Conservation (phyloP, 2,797 vertebrate genomes). For the Ptychadena robeensis region DNA sequence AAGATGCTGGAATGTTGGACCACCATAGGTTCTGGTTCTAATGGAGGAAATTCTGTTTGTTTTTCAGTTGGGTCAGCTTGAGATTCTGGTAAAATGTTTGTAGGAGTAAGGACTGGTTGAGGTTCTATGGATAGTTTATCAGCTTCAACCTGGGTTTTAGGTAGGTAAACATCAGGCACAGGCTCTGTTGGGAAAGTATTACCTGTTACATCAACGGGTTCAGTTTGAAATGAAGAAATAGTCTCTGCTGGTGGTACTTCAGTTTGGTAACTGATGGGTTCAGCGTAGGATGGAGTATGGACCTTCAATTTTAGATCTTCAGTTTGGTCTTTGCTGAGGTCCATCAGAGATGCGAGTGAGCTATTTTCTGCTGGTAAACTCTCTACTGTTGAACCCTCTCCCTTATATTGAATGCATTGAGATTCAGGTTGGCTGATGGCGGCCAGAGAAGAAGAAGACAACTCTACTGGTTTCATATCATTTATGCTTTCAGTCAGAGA, state of each 20-base stretch:
- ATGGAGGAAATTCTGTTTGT: background rate
- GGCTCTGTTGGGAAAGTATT: background rate
- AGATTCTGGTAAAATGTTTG: background rate
- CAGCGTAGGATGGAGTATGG: background rate
- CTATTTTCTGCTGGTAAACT: background rate
- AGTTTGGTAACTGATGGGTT: background rate
- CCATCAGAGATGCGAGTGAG: background rate
- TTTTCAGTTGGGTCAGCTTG: background rate
- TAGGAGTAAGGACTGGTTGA: background rate
- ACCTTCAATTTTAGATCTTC: background rate
- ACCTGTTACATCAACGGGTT: background rate
- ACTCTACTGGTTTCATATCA: background rate
- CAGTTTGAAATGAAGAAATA: background rate
- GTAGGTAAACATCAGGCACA: background rate
- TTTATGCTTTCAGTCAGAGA: background rate
- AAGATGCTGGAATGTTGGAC: background rate
- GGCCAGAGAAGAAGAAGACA: background rate
- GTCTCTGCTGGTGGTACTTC: background rate
- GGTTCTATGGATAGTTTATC: background rate
- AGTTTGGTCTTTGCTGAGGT: background rate
- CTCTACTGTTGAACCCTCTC: background rate
- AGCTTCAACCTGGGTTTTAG: background rate
- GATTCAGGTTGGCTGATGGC: background rate
- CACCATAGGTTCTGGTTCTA: background rate
- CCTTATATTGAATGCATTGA: background rate